Percentiles rank a stretch among this genome's conserved stretches.
phyloP scores from a whole-genome alignment of 2,113 vertebrate genomes.

The Ahaetulla prasina region DNA sequence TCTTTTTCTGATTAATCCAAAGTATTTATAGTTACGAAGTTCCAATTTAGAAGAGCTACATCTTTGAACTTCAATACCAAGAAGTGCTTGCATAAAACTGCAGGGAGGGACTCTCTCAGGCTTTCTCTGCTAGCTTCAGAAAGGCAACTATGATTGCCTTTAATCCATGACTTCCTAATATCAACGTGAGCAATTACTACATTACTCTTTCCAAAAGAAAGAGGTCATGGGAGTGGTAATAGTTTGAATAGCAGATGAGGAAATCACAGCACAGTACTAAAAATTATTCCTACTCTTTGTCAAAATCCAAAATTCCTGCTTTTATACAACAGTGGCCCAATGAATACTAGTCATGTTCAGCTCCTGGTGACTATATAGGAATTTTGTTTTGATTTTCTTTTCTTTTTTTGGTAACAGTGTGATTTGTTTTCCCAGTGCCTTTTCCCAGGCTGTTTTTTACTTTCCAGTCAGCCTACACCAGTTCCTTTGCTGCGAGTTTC shows the following conservation, averaged over 20 bases:
- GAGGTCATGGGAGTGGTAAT: neutral
- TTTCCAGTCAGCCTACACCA: neutral
- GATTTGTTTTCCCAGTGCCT: neutral
- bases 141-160: neutral
- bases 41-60: neutral
- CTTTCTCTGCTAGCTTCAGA: neutral
- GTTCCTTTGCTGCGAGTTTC: neutral
- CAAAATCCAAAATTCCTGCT: neutral
- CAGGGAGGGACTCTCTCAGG: neutral
- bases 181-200: neutral
- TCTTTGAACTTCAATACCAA: neutral
- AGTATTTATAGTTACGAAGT: neutral
- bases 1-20: neutral
- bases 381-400: neutral
- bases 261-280: neutral
- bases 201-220: neutral
- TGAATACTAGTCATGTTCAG: neutral
- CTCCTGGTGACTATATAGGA: neutral
- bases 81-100: neutral
- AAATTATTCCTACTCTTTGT: neutral
- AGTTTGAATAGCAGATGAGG: neutral
- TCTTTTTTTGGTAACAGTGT: neutral
- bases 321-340: neutral
- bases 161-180: neutral
- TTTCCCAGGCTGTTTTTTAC: neutral